Conservation (phyloP, 2,797 vertebrate genomes). For the Melanotaenia pygmaea region DNA sequence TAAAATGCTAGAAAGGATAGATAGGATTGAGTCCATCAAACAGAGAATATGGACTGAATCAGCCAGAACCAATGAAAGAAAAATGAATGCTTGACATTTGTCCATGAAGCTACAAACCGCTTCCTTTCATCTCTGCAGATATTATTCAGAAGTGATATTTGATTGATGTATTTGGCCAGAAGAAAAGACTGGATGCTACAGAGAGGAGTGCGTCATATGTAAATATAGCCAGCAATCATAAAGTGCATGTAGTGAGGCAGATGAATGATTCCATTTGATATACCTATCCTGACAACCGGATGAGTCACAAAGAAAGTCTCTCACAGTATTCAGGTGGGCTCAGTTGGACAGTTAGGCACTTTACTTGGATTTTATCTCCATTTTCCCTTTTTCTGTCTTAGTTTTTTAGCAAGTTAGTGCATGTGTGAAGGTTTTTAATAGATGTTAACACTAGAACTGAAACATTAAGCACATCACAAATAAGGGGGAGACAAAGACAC, state of each 20-base stretch:
- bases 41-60: slow-evolving; percentile 37
- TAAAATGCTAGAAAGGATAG: slow-evolving; percentile 4
- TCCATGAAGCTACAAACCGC: slow-evolving; percentile 42
- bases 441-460: neutral
- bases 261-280: slow-evolving; percentile 67
- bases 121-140: slow-evolving; percentile 49
- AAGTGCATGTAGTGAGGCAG: slow-evolving; percentile 46
- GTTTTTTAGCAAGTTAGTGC: neutral
- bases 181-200: slow-evolving; percentile 43
- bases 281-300: slow-evolving; percentile 55
- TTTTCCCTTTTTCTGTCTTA: slow-evolving; percentile 7
- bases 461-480: neutral
- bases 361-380: slow-evolving; percentile 22
- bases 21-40: slow-evolving; percentile 21
- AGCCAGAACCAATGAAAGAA: slow-evolving; percentile 23
- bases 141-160: slow-evolving; percentile 60
- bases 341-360: slow-evolving; percentile 4
- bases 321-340: slow-evolving; percentile 33
- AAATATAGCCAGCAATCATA: slow-evolving; percentile 61
- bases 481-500: neutral
- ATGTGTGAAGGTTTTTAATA: slow-evolving; percentile 28
- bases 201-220: slow-evolving; percentile 66
- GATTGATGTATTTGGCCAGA: slow-evolving; percentile 57
- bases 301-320: slow-evolving; percentile 63
- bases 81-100: slow-evolving; percentile 50